These are phyloP conservation scores for Acanthisitta chloris DNA, from an alignment of 2,113 vertebrate species.

Conservation along the genomic window DNA sequence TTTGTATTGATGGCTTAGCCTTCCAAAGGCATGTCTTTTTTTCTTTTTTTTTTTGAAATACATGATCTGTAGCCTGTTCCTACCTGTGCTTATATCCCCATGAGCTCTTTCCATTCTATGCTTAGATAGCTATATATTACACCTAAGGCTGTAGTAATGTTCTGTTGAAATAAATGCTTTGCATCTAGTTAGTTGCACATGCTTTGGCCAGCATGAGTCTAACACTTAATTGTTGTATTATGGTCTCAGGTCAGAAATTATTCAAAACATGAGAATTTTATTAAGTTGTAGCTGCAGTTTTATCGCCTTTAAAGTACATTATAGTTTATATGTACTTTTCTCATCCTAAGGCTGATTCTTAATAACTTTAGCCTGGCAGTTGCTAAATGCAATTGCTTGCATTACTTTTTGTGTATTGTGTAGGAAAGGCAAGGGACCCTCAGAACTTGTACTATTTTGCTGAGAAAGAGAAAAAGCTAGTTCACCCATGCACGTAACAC, in stretches of 20 bases:
- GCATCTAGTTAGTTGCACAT: background rate
- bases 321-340: background rate
- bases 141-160: background rate
- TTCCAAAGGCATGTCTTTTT: background rate
- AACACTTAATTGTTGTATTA: background rate
- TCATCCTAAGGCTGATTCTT: constrained; percentile 10
- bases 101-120: background rate
- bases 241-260: background rate
- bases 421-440: background rate
- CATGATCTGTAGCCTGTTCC: background rate
- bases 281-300: background rate
- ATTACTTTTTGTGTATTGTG: background rate
- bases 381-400: background rate
- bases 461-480: background rate
- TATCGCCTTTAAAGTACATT: constrained; percentile 9
- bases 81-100: background rate
- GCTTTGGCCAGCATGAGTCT: fast-evolving
- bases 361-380: background rate
- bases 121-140: too few species aligned
- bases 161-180: background rate
- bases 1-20: background rate
- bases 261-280: constrained; percentile 7
- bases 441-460: background rate
- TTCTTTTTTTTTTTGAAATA: background rate
- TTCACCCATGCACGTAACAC: background rate